phyloP scores from a whole-genome alignment of 2,113 vertebrate genomes.

The Malurus elegans region DNA sequence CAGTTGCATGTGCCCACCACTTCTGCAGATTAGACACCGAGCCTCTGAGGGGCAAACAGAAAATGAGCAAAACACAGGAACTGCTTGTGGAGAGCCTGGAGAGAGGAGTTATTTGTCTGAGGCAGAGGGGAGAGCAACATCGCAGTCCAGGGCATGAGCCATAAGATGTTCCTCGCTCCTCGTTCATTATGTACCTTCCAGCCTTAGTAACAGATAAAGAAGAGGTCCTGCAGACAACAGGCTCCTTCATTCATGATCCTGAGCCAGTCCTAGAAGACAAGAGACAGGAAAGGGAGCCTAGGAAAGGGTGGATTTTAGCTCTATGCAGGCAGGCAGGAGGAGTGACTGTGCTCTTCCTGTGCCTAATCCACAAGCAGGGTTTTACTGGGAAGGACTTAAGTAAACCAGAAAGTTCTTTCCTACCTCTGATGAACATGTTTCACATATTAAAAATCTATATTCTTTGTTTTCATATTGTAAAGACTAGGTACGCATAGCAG shows the following conservation, averaged over 20 bases:
- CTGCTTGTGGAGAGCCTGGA: neutral
- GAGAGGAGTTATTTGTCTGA: neutral
- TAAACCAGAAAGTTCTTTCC: neutral
- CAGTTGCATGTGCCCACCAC: accelerated
- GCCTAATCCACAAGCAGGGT: neutral
- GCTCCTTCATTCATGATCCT: neutral
- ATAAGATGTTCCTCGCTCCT: neutral
- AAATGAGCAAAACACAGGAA: neutral
- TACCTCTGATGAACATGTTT: accelerated
- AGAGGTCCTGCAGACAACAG: neutral
- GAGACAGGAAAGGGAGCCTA: neutral
- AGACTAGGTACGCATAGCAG: neutral
- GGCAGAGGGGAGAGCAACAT: neutral
- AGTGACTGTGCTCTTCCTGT: neutral
- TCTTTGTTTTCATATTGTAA: neutral
- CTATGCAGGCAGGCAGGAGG: accelerated
- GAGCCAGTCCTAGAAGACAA: neutral
- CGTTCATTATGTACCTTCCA: neutral
- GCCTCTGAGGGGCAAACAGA: neutral
- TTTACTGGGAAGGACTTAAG: neutral
- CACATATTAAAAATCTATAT: neutral
- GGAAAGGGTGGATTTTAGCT: neutral
- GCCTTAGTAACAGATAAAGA: neutral
- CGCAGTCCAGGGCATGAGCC: neutral
- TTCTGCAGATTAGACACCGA: neutral